Evolutionary conservation across 2,113 vertebrate genomes (phyloP), one percentile per base, ranked within the genome.

Genomic region (Centropus unirufus): DNA sequence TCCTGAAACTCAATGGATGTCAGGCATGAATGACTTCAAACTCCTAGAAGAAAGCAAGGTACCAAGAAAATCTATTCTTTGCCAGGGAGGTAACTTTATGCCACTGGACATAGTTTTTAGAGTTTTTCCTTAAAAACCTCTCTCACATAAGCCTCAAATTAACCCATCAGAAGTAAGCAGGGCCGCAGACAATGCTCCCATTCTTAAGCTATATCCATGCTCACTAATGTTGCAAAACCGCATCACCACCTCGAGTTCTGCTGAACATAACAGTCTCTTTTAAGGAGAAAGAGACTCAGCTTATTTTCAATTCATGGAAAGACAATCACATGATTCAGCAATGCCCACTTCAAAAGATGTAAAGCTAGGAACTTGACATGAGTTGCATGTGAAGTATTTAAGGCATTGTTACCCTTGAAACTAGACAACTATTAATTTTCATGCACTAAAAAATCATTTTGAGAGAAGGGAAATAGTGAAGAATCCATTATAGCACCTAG

Each of bases 181-280:
- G 17, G 59, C 61, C 58, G 30, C 16, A 70, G 24, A 93, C 83
- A 93, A 91, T 84, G 77, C 39, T 67, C 74, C 74, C 47, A 87
- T 95, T 96, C 87, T 93, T 47, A 81, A 75, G 57, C 47, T 59
- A 77, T 59, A 83, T 30, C 68, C 73, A 83, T 2, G 52, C 61
- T 86, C 72, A 59, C 57, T 74, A 36, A 42, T 11, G 34, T 12
- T 59, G 64, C 75, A 95, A 88, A 94, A 93, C 90, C 40, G 86
- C 85, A 93, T 90, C 76, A 90, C 39, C 86, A 92, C 85, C 75
- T 93, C 59, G 19, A 96, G 68, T 26, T 70, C 79, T 70, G 63
- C 72, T 80, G 83, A 85, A 83, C n/a, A 70, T 66, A 95, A 84
- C 81, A 29, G 88, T 34, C 61, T 80, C 79, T 93, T 94, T 80